These are phyloP conservation scores for Andrena praecox DNA, from an alignment of 2,888 invertebrate species.

Conservation along the genomic window DNA sequence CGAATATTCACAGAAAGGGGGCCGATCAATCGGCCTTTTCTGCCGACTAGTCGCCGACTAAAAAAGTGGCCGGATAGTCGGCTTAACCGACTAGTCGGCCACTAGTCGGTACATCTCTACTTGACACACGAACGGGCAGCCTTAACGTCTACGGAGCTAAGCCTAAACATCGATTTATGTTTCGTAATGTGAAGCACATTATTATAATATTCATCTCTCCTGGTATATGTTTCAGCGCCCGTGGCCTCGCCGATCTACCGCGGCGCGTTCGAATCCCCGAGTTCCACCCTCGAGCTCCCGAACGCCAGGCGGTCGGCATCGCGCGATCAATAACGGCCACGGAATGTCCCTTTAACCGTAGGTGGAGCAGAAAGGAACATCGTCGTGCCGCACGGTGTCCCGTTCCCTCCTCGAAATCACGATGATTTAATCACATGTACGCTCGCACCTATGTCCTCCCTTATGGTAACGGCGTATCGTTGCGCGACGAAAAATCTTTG, in stretches of 20 bases:
- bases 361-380: background rate
- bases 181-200: conserved; percentile 69
- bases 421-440: background rate
- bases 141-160: conserved; percentile 55
- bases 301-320: background rate
- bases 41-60: too few relatives aligned
- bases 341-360: background rate
- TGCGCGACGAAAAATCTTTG: conserved; percentile 14
- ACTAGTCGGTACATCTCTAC: too few relatives aligned
- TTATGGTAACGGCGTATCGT: conserved; percentile 12
- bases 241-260: conserved; percentile 16
- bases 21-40: too few relatives aligned
- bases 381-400: conserved; percentile 3
- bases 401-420: background rate
- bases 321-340: conserved; percentile 4
- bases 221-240: conserved; percentile 53
- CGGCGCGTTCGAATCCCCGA: background rate
- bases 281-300: background rate
- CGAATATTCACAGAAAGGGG: too few relatives aligned
- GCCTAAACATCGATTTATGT: conserved; percentile 67
- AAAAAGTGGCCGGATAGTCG: too few relatives aligned
- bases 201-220: conserved; percentile 49
- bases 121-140: conserved; percentile 38
- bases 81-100: too few relatives aligned
- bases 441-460: conserved; percentile 1